These are phyloP conservation scores for Nymphicus hollandicus DNA, from an alignment of 2,113 vertebrate genomes.

Conservation along the genomic window DNA sequence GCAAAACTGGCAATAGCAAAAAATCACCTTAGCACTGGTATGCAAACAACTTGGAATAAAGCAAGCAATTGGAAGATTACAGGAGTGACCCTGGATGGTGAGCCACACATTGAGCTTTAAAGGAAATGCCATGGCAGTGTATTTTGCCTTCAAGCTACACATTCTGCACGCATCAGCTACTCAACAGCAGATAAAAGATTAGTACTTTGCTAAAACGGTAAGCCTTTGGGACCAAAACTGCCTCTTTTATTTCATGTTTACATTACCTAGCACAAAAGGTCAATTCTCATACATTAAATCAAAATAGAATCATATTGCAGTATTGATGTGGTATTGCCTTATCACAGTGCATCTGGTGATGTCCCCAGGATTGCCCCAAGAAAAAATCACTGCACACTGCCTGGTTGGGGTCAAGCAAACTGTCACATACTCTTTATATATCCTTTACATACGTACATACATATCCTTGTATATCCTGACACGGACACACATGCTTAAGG, in stretches of 20 bases:
- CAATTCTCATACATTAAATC: not conserved
- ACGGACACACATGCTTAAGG: not conserved
- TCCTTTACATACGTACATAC: not conserved
- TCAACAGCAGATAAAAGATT: not conserved
- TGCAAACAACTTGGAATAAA: not conserved
- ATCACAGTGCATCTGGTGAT: not conserved
- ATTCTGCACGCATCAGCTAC: not conserved
- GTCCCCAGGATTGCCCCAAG: not conserved
- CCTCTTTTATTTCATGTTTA: not conserved
- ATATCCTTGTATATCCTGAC: not conserved
- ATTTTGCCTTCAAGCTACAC: not conserved
- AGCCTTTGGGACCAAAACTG: not conserved
- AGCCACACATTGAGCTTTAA: not conserved
- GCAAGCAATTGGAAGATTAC: not conserved
- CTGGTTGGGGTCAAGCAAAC: not conserved
- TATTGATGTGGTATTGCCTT: not conserved
- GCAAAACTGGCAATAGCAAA: not conserved
- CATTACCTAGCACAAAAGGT: not conserved
- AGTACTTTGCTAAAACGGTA: not conserved
- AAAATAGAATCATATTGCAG: not conserved
- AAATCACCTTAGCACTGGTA: not conserved
- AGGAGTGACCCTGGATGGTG: not conserved
- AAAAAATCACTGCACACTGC: not conserved
- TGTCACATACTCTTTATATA: not conserved
- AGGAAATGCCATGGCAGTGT: not conserved